Conservation (phyloP, 2,888 invertebrate species). For the Formica aserva region DNA sequence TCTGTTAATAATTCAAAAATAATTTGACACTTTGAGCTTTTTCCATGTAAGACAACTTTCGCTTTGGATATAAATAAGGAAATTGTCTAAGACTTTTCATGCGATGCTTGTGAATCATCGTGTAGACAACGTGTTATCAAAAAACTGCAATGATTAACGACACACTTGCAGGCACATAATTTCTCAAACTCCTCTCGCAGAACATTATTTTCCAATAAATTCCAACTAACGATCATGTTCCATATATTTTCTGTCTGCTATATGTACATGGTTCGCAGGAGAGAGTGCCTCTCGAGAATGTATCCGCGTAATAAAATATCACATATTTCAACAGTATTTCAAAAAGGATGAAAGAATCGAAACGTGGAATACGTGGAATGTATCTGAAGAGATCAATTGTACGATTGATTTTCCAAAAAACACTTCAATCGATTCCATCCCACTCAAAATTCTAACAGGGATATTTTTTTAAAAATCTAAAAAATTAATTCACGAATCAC, state of each 20-base stretch:
- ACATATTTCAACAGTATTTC: background rate
- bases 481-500: background rate
- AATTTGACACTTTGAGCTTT: background rate
- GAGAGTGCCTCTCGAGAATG: background rate
- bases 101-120: background rate
- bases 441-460: background rate
- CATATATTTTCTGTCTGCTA: background rate
- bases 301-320: background rate
- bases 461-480: background rate
- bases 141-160: background rate
- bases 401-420: background rate
- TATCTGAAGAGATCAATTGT: background rate
- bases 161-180: background rate
- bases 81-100: conserved; percentile 12
- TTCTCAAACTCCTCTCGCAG: background rate
- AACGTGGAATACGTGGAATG: background rate
- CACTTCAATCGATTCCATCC: background rate
- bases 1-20: background rate
- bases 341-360: background rate
- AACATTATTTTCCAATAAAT: conserved; percentile 17
- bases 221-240: background rate
- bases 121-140: background rate
- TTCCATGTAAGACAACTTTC: background rate
- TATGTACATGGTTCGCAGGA: background rate
- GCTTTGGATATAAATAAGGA: background rate